Conservation (phyloP, 2,113 vertebrate genomes). For the Eurystomus gularis region DNA sequence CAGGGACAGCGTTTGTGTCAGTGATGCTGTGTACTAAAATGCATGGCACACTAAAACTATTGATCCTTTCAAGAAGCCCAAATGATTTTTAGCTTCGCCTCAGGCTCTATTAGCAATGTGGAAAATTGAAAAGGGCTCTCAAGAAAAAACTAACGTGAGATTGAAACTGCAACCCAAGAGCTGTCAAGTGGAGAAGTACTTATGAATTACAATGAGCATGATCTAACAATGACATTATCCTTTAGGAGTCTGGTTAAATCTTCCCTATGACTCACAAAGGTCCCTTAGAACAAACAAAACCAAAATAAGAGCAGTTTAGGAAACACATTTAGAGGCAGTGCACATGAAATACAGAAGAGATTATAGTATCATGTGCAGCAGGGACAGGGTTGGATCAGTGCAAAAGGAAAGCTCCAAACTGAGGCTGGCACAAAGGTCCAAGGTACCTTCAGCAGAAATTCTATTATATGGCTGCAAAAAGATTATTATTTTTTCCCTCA, state of each 20-base stretch:
- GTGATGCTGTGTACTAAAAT: background rate
- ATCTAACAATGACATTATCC: constrained; percentile 42
- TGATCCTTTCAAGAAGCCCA: constrained; percentile 29
- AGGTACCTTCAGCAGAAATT: background rate
- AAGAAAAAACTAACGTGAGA: background rate
- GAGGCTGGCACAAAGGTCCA: background rate
- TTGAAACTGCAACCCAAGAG: constrained; percentile 24
- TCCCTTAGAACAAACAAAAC: background rate
- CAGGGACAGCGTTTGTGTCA: background rate
- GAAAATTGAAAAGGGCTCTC: constrained; percentile 43
- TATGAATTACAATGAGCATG: constrained; percentile 26
- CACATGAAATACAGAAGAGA: background rate
- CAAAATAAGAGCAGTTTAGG: background rate
- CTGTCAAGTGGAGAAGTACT: constrained; percentile 24
- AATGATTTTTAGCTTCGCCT: constrained; percentile 31
- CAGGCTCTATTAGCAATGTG: constrained; percentile 31
- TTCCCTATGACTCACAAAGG: background rate
- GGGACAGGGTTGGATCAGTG: background rate
- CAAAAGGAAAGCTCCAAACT: background rate
- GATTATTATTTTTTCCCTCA: background rate
- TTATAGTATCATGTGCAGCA: background rate
- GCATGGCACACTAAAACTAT: constrained; percentile 28
- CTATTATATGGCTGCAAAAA: background rate
- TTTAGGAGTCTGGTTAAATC: constrained; percentile 28
- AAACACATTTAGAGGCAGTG: background rate